phyloP scores from a whole-genome alignment of 2,113 vertebrate genomes.

The Anguilla rostrata region DNA sequence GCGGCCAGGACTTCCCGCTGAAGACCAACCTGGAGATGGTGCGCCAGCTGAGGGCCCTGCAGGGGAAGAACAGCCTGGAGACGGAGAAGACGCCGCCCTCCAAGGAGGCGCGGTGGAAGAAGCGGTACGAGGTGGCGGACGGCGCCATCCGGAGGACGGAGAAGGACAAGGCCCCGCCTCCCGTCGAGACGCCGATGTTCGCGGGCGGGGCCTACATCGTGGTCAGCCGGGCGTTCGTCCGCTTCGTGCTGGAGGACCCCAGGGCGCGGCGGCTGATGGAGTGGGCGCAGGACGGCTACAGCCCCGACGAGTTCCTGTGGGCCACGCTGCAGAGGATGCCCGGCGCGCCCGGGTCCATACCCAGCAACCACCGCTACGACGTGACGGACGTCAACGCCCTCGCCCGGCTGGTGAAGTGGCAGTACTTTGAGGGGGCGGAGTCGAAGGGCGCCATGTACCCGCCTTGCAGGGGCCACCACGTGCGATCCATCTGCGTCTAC shows the following conservation, averaged over 20 bases:
- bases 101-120: conserved; percentile 74
- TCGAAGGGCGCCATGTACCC: conserved; percentile 75
- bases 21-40: conserved; percentile 92
- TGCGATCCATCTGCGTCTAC: conserved; percentile 81
- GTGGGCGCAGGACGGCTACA: conserved; percentile 86
- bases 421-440: conserved; percentile 72
- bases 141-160: conserved; percentile 65
- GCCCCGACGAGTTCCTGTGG: conserved; percentile 88
- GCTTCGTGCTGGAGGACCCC: conserved; percentile 66
- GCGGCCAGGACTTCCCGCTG: conserved; percentile 90
- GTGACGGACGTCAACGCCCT: conserved; percentile 78
- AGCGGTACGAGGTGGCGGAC: conserved; percentile 62
- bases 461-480: conserved; percentile 71
- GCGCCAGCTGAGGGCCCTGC: conserved; percentile 69
- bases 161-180: conserved; percentile 67
- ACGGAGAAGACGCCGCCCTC: conserved; percentile 70
- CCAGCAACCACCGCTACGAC: conserved; percentile 75
- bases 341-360: conserved; percentile 72
- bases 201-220: conserved; percentile 88
- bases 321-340: conserved; percentile 86
- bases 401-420: conserved; percentile 85
- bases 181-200: conserved; percentile 74
- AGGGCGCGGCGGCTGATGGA: conserved; percentile 70
- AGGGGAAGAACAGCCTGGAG: conserved; percentile 82
- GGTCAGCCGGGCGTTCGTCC: conserved; percentile 73